These are phyloP conservation scores for Pandemis corylana DNA, from an alignment of 2,888 invertebrate genomes.

Conservation along the genomic window DNA sequence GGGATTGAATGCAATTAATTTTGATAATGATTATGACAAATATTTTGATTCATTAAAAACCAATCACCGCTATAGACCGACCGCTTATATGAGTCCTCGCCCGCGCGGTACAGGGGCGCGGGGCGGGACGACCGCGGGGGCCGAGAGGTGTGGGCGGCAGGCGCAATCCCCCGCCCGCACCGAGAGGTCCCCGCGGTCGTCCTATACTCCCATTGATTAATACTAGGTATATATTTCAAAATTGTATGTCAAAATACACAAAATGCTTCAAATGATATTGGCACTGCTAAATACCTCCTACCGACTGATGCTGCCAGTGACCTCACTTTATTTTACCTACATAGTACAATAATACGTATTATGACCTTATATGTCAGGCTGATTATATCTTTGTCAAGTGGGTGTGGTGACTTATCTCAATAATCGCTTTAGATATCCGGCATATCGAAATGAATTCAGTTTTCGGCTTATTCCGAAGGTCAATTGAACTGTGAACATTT, in stretches of 20 bases:
- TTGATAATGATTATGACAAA: too few relatives aligned
- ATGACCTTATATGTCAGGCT: background rate
- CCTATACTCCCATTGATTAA: too few relatives aligned
- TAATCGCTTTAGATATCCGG: background rate
- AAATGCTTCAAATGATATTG: background rate
- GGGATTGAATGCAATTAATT: too few relatives aligned
- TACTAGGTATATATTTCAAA: too few relatives aligned
- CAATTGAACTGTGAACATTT: background rate
- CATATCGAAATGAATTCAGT: background rate
- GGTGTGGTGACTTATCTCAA: slow-evolving; percentile 5
- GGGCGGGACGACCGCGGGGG: too few relatives aligned
- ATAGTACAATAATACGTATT: slow-evolving; percentile 1
- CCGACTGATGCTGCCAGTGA: background rate
- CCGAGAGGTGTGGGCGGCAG: too few relatives aligned
- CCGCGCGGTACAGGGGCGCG: too few relatives aligned
- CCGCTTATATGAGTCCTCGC: too few relatives aligned
- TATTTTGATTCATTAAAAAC: too few relatives aligned
- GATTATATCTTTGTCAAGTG: background rate
- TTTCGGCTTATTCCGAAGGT: background rate
- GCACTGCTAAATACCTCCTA: background rate
- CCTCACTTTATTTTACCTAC: background rate
- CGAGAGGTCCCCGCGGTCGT: too few relatives aligned
- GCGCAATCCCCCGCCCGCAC: too few relatives aligned
- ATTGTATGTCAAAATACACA: background rate
- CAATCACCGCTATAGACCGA: too few relatives aligned